phyloP scores from a whole-genome alignment of 2,888 invertebrate genomes.

The Aporophyla nigra region DNA sequence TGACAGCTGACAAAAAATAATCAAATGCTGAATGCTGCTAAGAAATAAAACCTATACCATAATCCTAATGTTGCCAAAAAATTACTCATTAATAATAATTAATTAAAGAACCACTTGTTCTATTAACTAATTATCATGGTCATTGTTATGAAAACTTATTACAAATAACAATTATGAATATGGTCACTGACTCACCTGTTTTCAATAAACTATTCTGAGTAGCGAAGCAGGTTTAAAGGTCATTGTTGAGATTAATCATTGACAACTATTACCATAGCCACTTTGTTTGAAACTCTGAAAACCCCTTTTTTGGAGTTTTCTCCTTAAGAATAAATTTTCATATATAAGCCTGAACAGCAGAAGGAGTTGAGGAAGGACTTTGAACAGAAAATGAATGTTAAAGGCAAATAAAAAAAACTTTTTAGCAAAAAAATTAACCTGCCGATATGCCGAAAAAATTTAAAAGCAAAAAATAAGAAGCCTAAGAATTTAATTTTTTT shows the following conservation, averaged over 20 bases:
- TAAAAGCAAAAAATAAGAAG: no score
- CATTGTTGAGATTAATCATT: constrained; percentile 1
- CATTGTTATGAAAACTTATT: constrained; percentile 31
- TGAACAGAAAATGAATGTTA: no score
- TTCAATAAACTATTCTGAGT: constrained; percentile 35
- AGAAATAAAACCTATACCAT: not conserved
- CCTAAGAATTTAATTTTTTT: no score
- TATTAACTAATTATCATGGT: not conserved
- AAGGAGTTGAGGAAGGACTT: no score
- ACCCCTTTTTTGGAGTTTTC: not conserved
- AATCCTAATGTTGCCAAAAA: not conserved
- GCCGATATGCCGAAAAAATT: no score
- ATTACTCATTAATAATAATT: not conserved
- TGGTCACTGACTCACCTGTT: constrained; percentile 57
- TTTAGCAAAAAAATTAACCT: no score
- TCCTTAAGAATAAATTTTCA: no score
- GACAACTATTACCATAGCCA: not conserved
- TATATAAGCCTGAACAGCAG: not conserved
- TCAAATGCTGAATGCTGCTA: not conserved
- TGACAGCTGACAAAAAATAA: not conserved
- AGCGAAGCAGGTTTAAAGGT: constrained; percentile 29
- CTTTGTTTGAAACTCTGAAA: not conserved
- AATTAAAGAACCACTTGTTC: not conserved
- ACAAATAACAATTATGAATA: not conserved
- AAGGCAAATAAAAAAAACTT: not conserved